A percentile compares a stretch with the other conserved stretches of the same genome.
Conservation (phyloP, 2,797 vertebrate genomes). For the Phoxinus dragarum region DNA sequence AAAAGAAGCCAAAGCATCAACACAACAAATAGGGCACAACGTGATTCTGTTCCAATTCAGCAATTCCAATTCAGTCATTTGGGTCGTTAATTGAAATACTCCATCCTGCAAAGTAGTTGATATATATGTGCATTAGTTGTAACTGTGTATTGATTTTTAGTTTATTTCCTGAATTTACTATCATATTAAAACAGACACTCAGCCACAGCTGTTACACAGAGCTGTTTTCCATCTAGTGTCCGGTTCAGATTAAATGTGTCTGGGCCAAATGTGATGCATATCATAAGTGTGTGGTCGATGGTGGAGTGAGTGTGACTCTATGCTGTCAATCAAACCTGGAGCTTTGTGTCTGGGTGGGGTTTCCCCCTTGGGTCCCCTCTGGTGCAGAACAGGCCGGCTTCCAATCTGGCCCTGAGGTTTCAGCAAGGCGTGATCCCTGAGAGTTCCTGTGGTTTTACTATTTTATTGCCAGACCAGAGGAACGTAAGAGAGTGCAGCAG, state of each 20-base stretch:
- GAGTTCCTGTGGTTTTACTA: conserved; percentile 67
- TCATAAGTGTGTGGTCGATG: conserved; percentile 7
- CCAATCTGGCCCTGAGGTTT: conserved; percentile 38
- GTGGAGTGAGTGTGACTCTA: not conserved
- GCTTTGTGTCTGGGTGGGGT: conserved; percentile 21
- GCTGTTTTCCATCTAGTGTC: conserved; percentile 28
- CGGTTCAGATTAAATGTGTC: conserved; percentile 3
- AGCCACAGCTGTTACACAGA: not conserved
- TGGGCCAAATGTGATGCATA: conserved; percentile 18
- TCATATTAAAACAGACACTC: not conserved
- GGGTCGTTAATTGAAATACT: not conserved
- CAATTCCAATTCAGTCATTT: not conserved
- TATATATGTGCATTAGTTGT: not conserved
- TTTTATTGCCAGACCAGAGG: conserved; percentile 71
- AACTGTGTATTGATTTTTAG: not conserved
- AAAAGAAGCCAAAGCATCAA: not conserved
- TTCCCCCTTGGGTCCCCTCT: not conserved
- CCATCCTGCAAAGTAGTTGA: not conserved
- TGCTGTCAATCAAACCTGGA: conserved; percentile 19
- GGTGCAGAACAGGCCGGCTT: not conserved
- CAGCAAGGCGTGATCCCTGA: conserved; percentile 62
- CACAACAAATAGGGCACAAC: not conserved
- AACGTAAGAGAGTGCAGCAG: conserved; percentile 66
- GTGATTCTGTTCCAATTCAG: not conserved
- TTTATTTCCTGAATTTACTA: not conserved